Evolutionary conservation across 1,140 invertebrate species (phyloP), one percentile per base, ranked within the genome.

Genomic region (Drosophila sproati): DNA sequence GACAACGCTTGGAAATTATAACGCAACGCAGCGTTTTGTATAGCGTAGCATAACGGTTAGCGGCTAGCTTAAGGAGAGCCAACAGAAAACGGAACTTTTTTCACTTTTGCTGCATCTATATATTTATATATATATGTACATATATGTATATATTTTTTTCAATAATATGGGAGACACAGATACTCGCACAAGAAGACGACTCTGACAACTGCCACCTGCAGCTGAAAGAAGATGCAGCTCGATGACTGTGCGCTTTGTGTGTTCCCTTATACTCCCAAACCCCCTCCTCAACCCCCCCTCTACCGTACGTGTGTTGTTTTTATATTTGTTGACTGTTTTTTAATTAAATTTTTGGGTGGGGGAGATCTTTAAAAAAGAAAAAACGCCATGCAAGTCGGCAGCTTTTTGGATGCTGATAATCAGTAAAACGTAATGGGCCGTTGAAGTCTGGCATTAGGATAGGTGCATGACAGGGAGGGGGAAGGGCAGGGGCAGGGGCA

Each of bases 51-150:
- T 85, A 85, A 85, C 81, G 81, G 81, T 85, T 85, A 68, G 29
- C 57, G 77, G 59, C 55, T 61, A 64, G 51, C 66, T 64, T 74
- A 77, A 80, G 69, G 48, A 68, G 73, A 71, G 28, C 57, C 57
- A 60, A 34, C 50, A n/a, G 43, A 55, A 56, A 86, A 86, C 82
- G 82, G 82, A 45, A 76, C 82, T 69, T 86, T 69, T 86, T 85
- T 86, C 82, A 86, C 82, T 85, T 85, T 85, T 78, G 78, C 52
- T 80, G 78, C 82, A 75, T 71, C 78, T 67, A 64, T 54, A 20
- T 20, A 20, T 20, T 0, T 20, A 20, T 20, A 20, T 20, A 20
- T 20, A 20, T 20, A 20, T 20, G 61, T 54, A 20, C 1, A 20
- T 20, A 20, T 20, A 20, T 20, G 1, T 20, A 20, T 20, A 1